Conservation (phyloP, 2,888 invertebrate species). For the Agrotis puta region DNA sequence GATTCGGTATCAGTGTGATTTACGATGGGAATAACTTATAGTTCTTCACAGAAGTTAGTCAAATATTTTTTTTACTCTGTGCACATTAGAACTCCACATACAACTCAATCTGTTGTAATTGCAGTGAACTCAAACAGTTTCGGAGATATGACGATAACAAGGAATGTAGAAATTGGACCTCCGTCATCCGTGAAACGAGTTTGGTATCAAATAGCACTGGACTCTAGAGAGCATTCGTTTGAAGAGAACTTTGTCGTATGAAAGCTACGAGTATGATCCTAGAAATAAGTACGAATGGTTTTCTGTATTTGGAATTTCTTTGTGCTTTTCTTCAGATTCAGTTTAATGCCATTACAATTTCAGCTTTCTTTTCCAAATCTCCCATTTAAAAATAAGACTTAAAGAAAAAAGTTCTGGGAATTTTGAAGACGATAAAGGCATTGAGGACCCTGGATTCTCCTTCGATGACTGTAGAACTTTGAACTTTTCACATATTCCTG, state of each 20-base stretch:
- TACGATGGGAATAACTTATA: conserved; percentile 2
- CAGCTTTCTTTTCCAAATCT: not conserved
- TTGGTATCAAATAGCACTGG: conserved; percentile 50
- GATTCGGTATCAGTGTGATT: conserved; percentile 17
- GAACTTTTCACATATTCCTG: not conserved
- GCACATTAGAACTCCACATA: conserved; percentile 7
- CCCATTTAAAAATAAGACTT: not conserved
- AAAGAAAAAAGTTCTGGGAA: not conserved
- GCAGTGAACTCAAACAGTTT: conserved; percentile 47
- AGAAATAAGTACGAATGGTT: conserved; percentile 15
- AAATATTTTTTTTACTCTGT: conserved; percentile 19
- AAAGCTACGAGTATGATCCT: not conserved
- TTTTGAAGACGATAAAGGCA: not conserved
- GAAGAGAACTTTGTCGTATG: conserved; percentile 22
- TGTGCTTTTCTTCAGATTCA: not conserved
- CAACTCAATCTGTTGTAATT: conserved; percentile 38
- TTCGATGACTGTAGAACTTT: not conserved
- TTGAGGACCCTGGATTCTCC: not conserved
- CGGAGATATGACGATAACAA: conserved; percentile 50
- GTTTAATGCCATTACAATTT: not conserved
- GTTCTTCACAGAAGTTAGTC: conserved; percentile 2
- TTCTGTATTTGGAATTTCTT: not conserved
- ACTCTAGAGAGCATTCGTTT: conserved; percentile 25
- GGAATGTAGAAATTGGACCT: conserved; percentile 59
- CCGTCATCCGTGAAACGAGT: conserved; percentile 49